Base-by-base conservation (phyloP, 2,113 vertebrate genomes). In the Melanostigma gelatinosum region DNA sequence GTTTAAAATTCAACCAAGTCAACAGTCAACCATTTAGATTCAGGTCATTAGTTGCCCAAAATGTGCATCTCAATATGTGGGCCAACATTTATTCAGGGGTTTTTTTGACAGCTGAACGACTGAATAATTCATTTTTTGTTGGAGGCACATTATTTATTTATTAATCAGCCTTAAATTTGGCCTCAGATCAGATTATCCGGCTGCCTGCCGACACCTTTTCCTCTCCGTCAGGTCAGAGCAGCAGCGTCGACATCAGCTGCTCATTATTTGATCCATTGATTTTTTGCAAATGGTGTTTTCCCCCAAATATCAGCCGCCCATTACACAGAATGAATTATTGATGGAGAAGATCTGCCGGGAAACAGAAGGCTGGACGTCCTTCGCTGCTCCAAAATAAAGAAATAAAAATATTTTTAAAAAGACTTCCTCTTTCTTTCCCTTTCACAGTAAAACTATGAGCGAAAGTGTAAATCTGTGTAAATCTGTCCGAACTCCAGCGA, bases 101-200 rank as follows among this genome's bases (percentile, higher is more conserved):
- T 89, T 83, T 83, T 92, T 89, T 89, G 87, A 89, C 82, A 82
- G 78, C 69, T 79, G 82, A 89, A 50, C 3, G 64, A 71, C 74
- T 93, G 85, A 93, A 93, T 93, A 62, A 92, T 93, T 93, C 65
- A 93, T 90, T 82, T 91, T 91, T 88, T 91, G 90, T 92, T 90
- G 80, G 85, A 83, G 89, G 89, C 86, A 86, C 80, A 83, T 92
- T 52, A 92, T 89, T 91, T 88, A 93, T 93, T 91, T 87, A 93
- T 92, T 90, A 89, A 93, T 92, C 81, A 91, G 72, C 72, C 61
- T 87, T 82, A 87, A 92, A 89, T 89, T 82, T 85, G 82, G 86
- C 79, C 82, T 88, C 83, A 84, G 79, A 93, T 89, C 87, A 88
- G 84, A 90, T 89, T 85, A 87, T 46, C 46, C 65, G 24, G 18